Base-by-base conservation (phyloP, 2,888 invertebrate species). In the Alentia gelatinosa region DNA sequence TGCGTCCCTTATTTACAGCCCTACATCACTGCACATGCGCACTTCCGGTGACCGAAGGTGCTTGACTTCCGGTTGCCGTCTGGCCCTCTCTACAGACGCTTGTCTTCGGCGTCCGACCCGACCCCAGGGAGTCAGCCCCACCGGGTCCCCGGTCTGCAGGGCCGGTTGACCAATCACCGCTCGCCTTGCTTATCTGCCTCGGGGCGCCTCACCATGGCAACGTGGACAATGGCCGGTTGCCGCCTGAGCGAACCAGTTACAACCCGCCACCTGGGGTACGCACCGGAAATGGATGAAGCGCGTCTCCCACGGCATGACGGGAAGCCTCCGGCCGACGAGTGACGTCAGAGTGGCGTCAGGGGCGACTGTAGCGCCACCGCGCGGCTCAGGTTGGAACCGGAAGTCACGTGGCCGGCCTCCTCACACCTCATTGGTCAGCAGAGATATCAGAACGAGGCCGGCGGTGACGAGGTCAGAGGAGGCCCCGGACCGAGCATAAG, bases 351-450 rank as follows among this genome's bases (percentile, higher is more conserved):
- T 15, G 47, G 9, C 47, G 47, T 7, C 47, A 15, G 47, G 9
- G 47, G 47, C 47, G 47, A n/a, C 47, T 42, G 47, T 42, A n/a
- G n/a, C n/a, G n/a, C n/a, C n/a, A n/a, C n/a, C n/a, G 47, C 15
- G 15, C 47, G 47, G 47, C n/a, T 42, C 47, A 15, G 47, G 47
- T 42, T 42, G 47, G 47, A 42, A 42, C 7, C 47, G 15, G 9
- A n/a, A n/a, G n/a, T n/a, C n/a, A n/a, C n/a, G n/a, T n/a, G n/a
- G n/a, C n/a, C 30, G 68, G 33, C 33, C 68, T 9, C 68, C 68
- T 68, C 68, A 68, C 68, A 68, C 68, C 68, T 30, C 30, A 68
- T 68, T 68, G 68, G 68, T 68, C 68, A 68, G 68, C 68, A 68
- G 68, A 26, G 68, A 26, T 68, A 68, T 30, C 26, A 30, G 68